These are phyloP conservation scores for Gobio gobio DNA, from an alignment of 2,113 vertebrate genomes.

Conservation along the genomic window DNA sequence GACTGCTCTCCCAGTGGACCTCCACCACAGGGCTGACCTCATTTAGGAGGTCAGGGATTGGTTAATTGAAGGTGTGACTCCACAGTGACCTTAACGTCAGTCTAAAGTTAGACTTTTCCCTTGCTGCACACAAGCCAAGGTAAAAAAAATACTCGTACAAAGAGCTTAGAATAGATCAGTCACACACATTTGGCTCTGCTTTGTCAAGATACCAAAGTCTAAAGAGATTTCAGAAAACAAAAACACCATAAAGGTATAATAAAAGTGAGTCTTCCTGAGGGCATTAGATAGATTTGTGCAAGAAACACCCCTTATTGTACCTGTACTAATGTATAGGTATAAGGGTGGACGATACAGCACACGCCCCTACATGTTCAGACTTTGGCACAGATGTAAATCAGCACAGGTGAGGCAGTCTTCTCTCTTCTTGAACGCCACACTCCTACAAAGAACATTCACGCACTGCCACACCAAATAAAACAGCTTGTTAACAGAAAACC, in stretches of 20 bases:
- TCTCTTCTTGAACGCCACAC: background rate
- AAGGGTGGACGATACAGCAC: too few species aligned
- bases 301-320: background rate
- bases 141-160: slow-evolving; percentile 34
- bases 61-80: slow-evolving; percentile 52
- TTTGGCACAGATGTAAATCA: slow-evolving; percentile 14
- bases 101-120: slow-evolving; percentile 53
- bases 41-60: slow-evolving; percentile 54
- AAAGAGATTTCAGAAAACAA: slow-evolving; percentile 13
- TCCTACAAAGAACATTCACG: background rate
- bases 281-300: background rate
- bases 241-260: background rate
- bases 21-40: slow-evolving; percentile 37
- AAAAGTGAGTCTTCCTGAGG: background rate
- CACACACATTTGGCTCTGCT: background rate
- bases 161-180: slow-evolving; percentile 32
- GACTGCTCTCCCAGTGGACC: slow-evolving; percentile 36
- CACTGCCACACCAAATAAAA: background rate
- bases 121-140: background rate
- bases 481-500: background rate
- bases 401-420: too few species aligned
- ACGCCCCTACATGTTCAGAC: background rate
- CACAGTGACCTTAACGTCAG: slow-evolving; percentile 34
- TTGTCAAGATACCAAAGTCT: slow-evolving; percentile 1
- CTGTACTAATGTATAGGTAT: background rate